Base-by-base conservation (phyloP, 1,140 invertebrate species). In the Drosophila persimilis region DNA sequence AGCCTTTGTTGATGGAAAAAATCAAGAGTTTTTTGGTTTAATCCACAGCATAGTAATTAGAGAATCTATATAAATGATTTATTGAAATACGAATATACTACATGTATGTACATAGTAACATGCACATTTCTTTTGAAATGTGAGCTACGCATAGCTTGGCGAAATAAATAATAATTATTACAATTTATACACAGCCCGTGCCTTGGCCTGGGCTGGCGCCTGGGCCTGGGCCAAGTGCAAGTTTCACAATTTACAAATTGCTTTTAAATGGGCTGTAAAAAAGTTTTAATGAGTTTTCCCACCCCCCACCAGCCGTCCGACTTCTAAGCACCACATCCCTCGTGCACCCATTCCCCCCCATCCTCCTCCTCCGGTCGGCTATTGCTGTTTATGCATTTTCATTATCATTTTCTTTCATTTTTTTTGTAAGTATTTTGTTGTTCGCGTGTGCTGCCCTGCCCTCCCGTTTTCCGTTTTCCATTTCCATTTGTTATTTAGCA, bases 191-290 rank as follows among this genome's bases (percentile, higher is more conserved):
- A 66, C 57, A 20, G 41, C 72, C 56, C 58, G 4, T 26, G 24
- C 24, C 24, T 26, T 4, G 24, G 3, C 24, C 5, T 24, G 4
- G 24, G 24, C 24, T 70, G 58, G n/a, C 43, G 44, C 53, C 46
- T 8, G 41, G 60, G 54, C 56, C 65, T 61, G 22, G 61, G 41
- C 66, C 55, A 64, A 65, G 63, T 56, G 58, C 74, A 71, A 70
- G 61, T 75, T 67, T 71, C 53, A 70, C 86, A 78, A 89, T 89
- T 90, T 90, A 89, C 85, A 89, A 89, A 89, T 89, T 89, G 85
- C 85, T 89, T 89, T 86, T 77, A 89, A 89, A 89, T 89, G 85
- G 85, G 85, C 85, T 89, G 86, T 89, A 64, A 89, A 89, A 88
- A 89, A 90, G 85, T 89, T 89, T 89, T 89, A 89, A 89, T 89